phyloP scores from a whole-genome alignment of 1,140 invertebrate species.

The Euura saliciscinereae region DNA sequence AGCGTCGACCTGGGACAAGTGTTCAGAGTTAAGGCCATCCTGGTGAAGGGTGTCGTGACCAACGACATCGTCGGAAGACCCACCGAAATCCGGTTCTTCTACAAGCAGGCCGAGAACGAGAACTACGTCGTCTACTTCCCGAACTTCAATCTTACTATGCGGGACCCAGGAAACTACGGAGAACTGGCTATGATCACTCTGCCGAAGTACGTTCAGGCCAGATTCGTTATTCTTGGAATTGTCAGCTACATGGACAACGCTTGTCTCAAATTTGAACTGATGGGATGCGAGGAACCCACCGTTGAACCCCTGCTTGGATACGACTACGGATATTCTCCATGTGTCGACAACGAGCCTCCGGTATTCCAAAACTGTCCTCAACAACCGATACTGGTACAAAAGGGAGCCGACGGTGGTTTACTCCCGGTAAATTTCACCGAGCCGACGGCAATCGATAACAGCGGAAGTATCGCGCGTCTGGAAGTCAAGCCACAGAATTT shows the following conservation, averaged over 20 bases:
- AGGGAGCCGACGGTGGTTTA: slow-evolving; percentile 83
- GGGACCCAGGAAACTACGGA: slow-evolving; percentile 92
- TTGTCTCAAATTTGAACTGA: slow-evolving; percentile 94
- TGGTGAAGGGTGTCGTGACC: slow-evolving; percentile 93
- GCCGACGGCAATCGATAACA: slow-evolving; percentile 92
- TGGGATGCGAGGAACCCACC: slow-evolving; percentile 90
- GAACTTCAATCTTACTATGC: slow-evolving; percentile 92
- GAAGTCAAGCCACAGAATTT: slow-evolving; percentile 92
- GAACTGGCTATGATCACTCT: slow-evolving; percentile 95
- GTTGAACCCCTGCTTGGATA: slow-evolving; percentile 85
- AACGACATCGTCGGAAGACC: slow-evolving; percentile 93
- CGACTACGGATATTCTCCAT: slow-evolving; percentile 92
- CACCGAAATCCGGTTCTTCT: slow-evolving; percentile 96
- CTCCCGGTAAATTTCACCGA: slow-evolving; percentile 91
- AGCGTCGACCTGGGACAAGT: slow-evolving; percentile 92
- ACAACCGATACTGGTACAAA: slow-evolving; percentile 88
- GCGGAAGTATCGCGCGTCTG: slow-evolving; percentile 88
- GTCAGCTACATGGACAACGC: slow-evolving; percentile 97
- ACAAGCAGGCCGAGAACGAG: slow-evolving; percentile 90
- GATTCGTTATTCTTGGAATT: slow-evolving; percentile 92
- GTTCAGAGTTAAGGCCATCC: slow-evolving; percentile 87
- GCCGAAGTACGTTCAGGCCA: slow-evolving; percentile 89
- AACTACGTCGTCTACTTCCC: slow-evolving; percentile 97
- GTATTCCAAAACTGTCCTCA: slow-evolving; percentile 96
- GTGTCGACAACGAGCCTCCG: slow-evolving; percentile 95